A percentile compares a stretch with the other conserved stretches of the same genome.
phyloP scores from a whole-genome alignment of 2,888 invertebrate genomes.

The Syrista parreyssii region DNA sequence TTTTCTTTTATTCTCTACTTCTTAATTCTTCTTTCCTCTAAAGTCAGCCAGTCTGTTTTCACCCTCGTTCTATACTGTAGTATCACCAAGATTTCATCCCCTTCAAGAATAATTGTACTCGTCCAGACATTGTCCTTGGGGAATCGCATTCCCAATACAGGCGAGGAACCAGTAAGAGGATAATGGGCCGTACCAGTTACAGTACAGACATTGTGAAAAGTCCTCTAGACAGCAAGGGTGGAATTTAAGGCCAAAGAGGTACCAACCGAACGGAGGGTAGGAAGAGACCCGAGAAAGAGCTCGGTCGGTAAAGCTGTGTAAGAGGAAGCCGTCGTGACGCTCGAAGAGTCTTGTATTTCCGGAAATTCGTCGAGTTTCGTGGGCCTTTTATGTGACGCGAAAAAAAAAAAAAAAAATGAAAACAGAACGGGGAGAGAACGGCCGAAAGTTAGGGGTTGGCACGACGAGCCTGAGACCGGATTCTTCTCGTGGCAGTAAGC shows the following conservation, averaged over 20 bases:
- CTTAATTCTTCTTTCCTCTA: not conserved
- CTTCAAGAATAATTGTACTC: not conserved
- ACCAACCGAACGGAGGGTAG: constrained; percentile 14
- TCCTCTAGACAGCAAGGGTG: not conserved
- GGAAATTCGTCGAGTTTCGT: constrained; percentile 19
- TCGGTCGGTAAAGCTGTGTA: not conserved
- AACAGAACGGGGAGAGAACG: constrained; percentile 7
- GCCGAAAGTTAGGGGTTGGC: not conserved
- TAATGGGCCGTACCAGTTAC: not conserved
- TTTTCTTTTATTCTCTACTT: not conserved
- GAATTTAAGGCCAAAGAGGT: not conserved
- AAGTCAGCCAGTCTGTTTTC: not conserved
- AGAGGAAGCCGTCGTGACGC: constrained; percentile 1
- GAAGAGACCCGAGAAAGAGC: constrained; percentile 15
- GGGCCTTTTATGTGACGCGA: constrained; percentile 14
- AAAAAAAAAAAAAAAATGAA: constrained; percentile 15
- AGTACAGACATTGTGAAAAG: not conserved
- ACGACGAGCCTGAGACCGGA: not conserved
- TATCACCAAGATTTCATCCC: not conserved
- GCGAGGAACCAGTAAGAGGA: constrained; percentile 10
- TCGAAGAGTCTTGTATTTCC: constrained; percentile 22
- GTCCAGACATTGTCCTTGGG: not conserved
- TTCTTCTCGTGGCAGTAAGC: not conserved
- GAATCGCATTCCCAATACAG: constrained; percentile 28
- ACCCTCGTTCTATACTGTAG: not conserved